These are phyloP conservation scores for Panthera tigris DNA, from an alignment of 2,113 vertebrate species.

Conservation along the genomic window DNA sequence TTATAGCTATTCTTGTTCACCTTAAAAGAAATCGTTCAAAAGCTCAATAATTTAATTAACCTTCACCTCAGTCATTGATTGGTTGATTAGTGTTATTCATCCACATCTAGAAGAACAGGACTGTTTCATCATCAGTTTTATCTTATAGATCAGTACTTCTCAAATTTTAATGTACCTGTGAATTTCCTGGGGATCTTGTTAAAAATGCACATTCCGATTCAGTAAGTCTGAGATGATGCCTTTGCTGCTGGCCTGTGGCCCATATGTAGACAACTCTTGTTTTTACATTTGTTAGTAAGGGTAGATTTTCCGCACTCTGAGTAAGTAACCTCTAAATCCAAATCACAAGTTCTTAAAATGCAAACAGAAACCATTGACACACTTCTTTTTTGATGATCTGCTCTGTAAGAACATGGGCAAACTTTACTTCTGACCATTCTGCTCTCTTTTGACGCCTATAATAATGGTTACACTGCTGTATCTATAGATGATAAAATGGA, in stretches of 20 bases:
- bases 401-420: not conserved
- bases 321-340: not conserved
- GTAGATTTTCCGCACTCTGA: not conserved
- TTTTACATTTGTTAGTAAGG: not conserved
- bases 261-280: not conserved
- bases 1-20: not conserved
- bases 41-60: not conserved
- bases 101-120: not conserved
- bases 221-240: not conserved
- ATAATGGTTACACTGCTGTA: not conserved
- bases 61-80: not conserved
- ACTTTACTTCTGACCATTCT: not conserved
- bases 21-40: slow-evolving; percentile 28
- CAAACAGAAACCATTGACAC: not conserved
- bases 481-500: not conserved
- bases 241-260: not conserved
- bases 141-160: not conserved
- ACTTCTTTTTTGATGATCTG: not conserved
- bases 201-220: not conserved
- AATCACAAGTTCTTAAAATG: not conserved
- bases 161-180: not conserved
- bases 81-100: not conserved
- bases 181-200: not conserved
- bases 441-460: not conserved
- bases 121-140: not conserved